These are phyloP conservation scores for Grammomys dolichurus DNA, from an alignment of 2,113 vertebrate species.

Conservation along the genomic window DNA sequence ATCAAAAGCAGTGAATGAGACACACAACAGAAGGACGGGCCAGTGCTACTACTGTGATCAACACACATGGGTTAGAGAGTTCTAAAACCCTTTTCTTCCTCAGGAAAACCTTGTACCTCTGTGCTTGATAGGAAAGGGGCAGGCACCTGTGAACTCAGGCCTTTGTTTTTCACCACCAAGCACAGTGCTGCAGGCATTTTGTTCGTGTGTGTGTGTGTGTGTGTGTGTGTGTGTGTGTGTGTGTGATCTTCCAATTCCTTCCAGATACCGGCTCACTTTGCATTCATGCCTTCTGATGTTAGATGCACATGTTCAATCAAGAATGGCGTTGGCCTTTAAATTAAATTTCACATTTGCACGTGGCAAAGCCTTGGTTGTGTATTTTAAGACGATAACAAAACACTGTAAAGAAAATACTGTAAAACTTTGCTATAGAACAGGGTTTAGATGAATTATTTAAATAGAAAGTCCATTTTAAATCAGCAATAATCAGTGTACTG, in stretches of 20 bases:
- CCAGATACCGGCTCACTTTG: background rate
- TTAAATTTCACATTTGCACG: constrained; percentile 2
- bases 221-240: too few species aligned
- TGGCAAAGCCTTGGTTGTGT: background rate
- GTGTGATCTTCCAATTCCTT: background rate
- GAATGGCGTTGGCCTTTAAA: background rate
- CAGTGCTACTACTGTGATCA: background rate
- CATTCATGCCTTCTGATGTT: constrained; percentile 8
- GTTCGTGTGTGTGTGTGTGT: too few species aligned
- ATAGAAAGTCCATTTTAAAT: constrained; percentile 45
- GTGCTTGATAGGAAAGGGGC: constrained; percentile 26
- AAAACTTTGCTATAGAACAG: background rate
- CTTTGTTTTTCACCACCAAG: background rate
- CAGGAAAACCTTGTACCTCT: background rate
- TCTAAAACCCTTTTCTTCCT: constrained; percentile 6
- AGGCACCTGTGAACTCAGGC: background rate
- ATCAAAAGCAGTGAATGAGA: constrained; percentile 67
- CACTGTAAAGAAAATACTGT: background rate
- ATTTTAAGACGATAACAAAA: background rate
- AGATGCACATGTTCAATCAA: background rate
- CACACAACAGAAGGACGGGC: constrained; percentile 2
- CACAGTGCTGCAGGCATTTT: background rate
- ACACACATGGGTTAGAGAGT: background rate
- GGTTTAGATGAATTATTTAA: background rate
- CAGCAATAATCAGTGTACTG: background rate